Evolutionary conservation across 2,113 vertebrate species (phyloP).

Genomic region (Okapia johnstoni): DNA sequence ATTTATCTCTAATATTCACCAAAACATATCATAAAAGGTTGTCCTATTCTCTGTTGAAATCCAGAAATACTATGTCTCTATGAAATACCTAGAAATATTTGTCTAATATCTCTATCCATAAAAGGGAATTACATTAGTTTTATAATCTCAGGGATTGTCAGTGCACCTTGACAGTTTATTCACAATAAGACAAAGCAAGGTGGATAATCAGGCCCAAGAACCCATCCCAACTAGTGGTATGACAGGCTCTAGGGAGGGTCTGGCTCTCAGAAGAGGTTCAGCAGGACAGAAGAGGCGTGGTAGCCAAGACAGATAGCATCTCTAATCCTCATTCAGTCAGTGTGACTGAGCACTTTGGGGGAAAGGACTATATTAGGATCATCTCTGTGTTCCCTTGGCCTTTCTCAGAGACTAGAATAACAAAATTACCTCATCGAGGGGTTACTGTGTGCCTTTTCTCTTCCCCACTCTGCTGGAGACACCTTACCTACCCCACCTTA

Average conservation of each 20-base stretch:
- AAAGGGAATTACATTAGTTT: constrained; percentile 41
- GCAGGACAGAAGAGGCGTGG: background rate
- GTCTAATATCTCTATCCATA: background rate
- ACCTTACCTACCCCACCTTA: background rate
- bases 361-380: background rate
- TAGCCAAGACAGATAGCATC: background rate
- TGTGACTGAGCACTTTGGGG: background rate
- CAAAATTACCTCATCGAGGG: background rate
- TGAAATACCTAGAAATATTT: background rate
- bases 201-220: constrained; percentile 6
- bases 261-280: constrained; percentile 5
- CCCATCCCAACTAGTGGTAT: background rate
- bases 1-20: background rate
- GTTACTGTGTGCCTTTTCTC: background rate
- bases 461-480: background rate
- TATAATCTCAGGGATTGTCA: background rate
- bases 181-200: background rate
- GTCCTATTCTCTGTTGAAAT: background rate
- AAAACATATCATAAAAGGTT: background rate
- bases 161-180: background rate
- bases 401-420: background rate
- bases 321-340: background rate
- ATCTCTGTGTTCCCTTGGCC: background rate
- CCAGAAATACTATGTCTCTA: background rate
- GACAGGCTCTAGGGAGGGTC: background rate